Evolutionary conservation across 1,140 invertebrate genomes (phyloP).

Genomic region (Drosophila nikananu): DNA sequence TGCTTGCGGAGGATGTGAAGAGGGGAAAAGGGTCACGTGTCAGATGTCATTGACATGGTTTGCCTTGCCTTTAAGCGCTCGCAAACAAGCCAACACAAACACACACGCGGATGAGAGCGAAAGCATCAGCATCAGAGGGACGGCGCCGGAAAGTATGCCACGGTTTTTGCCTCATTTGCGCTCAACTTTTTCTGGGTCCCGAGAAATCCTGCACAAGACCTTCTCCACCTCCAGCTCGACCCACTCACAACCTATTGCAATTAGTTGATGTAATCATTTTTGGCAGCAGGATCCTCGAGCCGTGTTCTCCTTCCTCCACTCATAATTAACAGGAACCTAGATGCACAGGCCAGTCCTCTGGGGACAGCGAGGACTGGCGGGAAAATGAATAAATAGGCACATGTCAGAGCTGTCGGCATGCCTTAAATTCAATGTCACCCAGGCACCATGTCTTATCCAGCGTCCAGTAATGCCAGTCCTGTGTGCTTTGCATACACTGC

Average conservation of each 20-base stretch:
- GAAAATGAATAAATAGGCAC: conserved; percentile 46
- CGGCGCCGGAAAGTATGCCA: conserved; percentile 69
- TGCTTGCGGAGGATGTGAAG: conserved; percentile 41
- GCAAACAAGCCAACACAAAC: conserved; percentile 62
- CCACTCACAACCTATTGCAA: conserved; percentile 54
- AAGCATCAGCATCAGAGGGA: conserved; percentile 40
- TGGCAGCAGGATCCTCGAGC: conserved; percentile 22
- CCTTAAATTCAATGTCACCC: conserved; percentile 65
- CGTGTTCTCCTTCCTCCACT: not conserved
- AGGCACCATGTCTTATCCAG: conserved; percentile 9
- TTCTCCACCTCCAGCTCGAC: not conserved
- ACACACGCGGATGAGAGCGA: conserved; percentile 11
- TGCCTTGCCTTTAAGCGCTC: conserved; percentile 76
- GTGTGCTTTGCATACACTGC: conserved; percentile 31
- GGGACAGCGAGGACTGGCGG: not conserved
- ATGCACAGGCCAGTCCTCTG: conserved; percentile 10
- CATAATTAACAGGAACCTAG: conserved; percentile 44
- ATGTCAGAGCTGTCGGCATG: conserved; percentile 64
- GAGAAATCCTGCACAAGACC: not conserved
- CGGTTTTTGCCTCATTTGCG: conserved; percentile 75
- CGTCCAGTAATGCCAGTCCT: conserved; percentile 25
- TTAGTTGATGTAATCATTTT: conserved; percentile 63
- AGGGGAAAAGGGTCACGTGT: conserved; percentile 79
- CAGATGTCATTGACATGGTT: conserved; percentile 84
- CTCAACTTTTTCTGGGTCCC: conserved; percentile 26